Evolutionary conservation across 2,113 vertebrate genomes (phyloP).

Genomic region (Leiothrix lutea): DNA sequence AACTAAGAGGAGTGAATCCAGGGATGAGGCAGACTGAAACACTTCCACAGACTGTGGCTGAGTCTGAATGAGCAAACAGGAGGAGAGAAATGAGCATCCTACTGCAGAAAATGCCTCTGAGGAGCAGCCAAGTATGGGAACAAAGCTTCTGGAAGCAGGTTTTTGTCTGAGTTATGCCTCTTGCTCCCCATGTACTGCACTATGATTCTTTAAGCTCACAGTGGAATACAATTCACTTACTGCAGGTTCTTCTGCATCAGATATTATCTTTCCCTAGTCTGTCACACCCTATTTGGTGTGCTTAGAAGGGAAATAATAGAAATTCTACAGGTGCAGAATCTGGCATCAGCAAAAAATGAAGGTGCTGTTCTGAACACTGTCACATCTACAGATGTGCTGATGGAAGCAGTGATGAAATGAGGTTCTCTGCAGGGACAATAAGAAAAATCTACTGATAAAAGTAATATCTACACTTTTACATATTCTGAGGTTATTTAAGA

Average conservation of each 20-base stretch:
- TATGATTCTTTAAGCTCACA: background rate
- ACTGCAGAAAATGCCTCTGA: background rate
- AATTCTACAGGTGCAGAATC: background rate
- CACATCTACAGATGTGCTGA: background rate
- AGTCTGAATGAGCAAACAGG: background rate
- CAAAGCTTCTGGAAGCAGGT: background rate
- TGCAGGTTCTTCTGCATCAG: background rate
- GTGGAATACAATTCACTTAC: background rate
- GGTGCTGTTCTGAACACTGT: background rate
- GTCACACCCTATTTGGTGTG: background rate
- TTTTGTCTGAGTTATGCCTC: background rate
- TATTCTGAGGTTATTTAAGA: background rate
- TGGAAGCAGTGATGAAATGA: background rate
- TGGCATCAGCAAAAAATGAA: background rate
- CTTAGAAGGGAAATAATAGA: background rate
- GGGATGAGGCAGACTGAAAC: background rate
- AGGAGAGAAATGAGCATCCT: background rate
- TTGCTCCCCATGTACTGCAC: background rate
- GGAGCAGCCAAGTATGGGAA: background rate
- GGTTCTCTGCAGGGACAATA: background rate
- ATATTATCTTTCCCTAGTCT: background rate
- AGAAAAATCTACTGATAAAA: background rate
- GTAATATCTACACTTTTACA: background rate
- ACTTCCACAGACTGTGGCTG: background rate
- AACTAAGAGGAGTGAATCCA: rapidly evolving